Percentiles rank a stretch among this genome's conserved stretches.
Conservation (phyloP, 2,888 invertebrate species). For the Eupithecia tripunctaria region DNA sequence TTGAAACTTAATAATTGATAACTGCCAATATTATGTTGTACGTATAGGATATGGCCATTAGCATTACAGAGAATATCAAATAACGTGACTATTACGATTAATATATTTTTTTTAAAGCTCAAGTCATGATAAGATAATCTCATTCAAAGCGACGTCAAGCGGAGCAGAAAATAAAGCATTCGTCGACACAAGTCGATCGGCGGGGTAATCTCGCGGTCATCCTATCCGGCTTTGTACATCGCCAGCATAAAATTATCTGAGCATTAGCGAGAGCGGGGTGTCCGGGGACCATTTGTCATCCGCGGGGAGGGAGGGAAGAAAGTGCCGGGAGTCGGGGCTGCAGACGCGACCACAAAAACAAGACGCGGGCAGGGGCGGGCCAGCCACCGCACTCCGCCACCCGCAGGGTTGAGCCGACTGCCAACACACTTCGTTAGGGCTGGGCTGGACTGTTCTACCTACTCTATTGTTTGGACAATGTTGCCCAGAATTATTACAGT, state of each 20-base stretch:
- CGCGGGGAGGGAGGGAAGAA: constrained; percentile 69
- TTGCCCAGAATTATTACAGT: constrained; percentile 46
- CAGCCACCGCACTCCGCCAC: constrained; percentile 67
- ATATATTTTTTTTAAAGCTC: neutral
- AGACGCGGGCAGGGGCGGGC: constrained; percentile 76
- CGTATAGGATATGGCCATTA: neutral
- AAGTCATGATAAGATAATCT: constrained; percentile 62
- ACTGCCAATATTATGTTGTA: neutral
- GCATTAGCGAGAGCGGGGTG: constrained; percentile 76
- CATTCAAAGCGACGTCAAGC: constrained; percentile 67
- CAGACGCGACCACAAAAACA: constrained; percentile 84
- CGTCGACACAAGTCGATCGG: constrained; percentile 77
- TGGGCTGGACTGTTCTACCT: constrained; percentile 48
- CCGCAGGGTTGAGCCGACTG: constrained; percentile 64
- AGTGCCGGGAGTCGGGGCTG: constrained; percentile 77
- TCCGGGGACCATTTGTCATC: constrained; percentile 84
- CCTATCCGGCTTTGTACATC: constrained; percentile 68
- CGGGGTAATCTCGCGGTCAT: constrained; percentile 77
- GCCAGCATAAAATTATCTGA: constrained; percentile 81
- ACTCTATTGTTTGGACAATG: constrained; percentile 52
- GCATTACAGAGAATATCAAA: neutral
- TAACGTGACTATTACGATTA: neutral
- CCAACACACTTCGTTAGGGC: constrained; percentile 54
- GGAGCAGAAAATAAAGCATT: constrained; percentile 72
- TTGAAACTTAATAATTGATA: neutral